Conservation (phyloP, 2,888 invertebrate species). For the Apotomis capreana region DNA sequence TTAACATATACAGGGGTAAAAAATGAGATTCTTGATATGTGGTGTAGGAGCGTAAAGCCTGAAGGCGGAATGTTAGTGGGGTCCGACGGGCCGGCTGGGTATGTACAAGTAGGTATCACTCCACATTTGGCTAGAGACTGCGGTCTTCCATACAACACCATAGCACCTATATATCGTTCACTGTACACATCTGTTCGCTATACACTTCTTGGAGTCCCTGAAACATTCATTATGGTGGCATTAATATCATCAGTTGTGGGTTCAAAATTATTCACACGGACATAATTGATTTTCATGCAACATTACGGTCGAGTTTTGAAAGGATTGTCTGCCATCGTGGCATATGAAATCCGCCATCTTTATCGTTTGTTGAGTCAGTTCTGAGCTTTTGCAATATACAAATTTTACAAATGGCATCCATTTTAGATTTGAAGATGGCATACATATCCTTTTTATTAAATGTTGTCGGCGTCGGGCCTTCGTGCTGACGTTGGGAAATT, state of each 20-base stretch:
- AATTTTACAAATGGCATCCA: too few species aligned
- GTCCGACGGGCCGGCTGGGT: conserved; percentile 19
- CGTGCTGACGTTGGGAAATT: too few species aligned
- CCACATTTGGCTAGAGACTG: conserved; percentile 32
- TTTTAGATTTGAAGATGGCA: too few species aligned
- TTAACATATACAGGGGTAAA: conserved; percentile 47
- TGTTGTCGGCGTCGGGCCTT: too few species aligned
- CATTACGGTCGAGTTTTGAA: too few species aligned
- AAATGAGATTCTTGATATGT: conserved; percentile 80
- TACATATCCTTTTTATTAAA: too few species aligned
- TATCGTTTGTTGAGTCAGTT: too few species aligned
- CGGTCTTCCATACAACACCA: conserved; percentile 50
- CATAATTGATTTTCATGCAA: too few species aligned
- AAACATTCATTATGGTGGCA: conserved; percentile 39
- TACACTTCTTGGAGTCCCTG: conserved; percentile 53
- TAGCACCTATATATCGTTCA: conserved; percentile 78
- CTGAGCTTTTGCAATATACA: too few species aligned
- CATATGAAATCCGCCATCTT: too few species aligned
- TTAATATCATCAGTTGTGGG: neutral
- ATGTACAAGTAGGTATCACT: conserved; percentile 38
- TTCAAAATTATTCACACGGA: too few species aligned
- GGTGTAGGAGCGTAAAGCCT: conserved; percentile 67
- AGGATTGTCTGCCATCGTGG: too few species aligned
- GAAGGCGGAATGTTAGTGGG: conserved; percentile 60
- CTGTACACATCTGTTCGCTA: conserved; percentile 72